Percentiles rank a stretch among this genome's conserved stretches.
Evolutionary conservation across 53 echinoderm and acorn worm species (phyloP).

Genomic region (Mesocentrotus franciscanus): DNA sequence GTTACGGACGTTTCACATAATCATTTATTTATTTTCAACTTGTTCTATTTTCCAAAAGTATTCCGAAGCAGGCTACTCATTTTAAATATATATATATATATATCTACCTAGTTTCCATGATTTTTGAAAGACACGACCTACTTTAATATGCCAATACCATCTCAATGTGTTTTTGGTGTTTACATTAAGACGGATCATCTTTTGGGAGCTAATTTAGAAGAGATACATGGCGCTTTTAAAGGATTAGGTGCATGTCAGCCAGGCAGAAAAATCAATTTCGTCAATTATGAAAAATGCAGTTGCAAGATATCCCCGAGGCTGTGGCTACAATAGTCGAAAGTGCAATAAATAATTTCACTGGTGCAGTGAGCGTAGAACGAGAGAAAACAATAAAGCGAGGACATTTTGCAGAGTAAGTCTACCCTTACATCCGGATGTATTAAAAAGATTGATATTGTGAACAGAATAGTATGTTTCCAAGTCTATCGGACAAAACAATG

Average conservation of each 20-base stretch:
- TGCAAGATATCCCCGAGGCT: not conserved
- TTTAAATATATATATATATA: too few species aligned
- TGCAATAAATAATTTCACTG: constrained; percentile 8
- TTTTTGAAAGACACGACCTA: not conserved
- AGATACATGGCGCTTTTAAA: constrained; percentile 43
- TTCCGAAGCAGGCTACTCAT: too few species aligned
- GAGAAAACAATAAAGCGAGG: not conserved
- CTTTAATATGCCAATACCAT: not conserved
- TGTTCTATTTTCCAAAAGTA: too few species aligned
- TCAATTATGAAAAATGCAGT: constrained; percentile 41
- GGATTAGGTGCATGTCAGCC: constrained; percentile 14
- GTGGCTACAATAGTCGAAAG: not conserved
- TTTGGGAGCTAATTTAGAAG: not conserved
- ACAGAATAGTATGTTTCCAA: not conserved
- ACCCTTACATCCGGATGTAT: not conserved
- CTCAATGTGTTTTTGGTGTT: not conserved
- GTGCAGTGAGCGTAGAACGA: not conserved
- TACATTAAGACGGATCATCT: not conserved
- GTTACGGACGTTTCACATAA: too few species aligned
- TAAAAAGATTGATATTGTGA: not conserved
- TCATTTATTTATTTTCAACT: too few species aligned
- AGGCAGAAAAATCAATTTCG: not conserved
- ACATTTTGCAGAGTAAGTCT: not conserved
- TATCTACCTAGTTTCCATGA: not conserved
- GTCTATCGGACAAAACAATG: not conserved